Percentiles rank a stretch among this genome's conserved stretches.
phyloP scores from a whole-genome alignment of 2,113 vertebrate genomes.

The Oenanthe melanoleuca region DNA sequence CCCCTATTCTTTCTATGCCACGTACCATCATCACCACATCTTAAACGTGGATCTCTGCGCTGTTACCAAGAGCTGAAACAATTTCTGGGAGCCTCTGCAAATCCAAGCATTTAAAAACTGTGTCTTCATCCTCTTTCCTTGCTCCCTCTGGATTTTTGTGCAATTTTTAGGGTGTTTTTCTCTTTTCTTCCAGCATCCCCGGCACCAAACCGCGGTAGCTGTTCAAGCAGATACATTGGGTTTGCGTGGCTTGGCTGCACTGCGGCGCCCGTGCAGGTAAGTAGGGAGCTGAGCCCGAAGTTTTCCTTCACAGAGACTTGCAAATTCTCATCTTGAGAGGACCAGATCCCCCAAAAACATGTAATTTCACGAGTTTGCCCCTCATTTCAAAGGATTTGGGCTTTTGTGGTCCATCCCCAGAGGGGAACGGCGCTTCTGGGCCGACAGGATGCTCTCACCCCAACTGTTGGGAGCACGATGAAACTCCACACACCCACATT shows the following conservation, averaged over 20 bases:
- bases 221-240: neutral
- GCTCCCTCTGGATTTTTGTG: neutral
- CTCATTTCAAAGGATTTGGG: neutral
- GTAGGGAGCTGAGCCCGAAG: conserved; percentile 4
- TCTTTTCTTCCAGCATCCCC: conserved; percentile 31
- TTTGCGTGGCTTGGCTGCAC: conserved; percentile 34
- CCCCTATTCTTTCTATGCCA: neutral
- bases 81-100: neutral
- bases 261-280: conserved; percentile 11
- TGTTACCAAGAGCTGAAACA: neutral
- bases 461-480: neutral
- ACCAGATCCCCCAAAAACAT: neutral
- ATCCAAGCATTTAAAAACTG: neutral
- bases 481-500: neutral
- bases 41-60: neutral
- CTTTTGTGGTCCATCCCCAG: neutral
- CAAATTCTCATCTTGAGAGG: neutral
- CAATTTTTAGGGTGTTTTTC: conserved; percentile 27
- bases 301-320: neutral
- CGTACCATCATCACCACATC: accelerated
- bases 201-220: neutral
- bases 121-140: neutral
- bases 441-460: accelerated
- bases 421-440: accelerated
- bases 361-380: neutral